Conservation (phyloP, 2,888 invertebrate species). For the Andrena chrysosceles region DNA sequence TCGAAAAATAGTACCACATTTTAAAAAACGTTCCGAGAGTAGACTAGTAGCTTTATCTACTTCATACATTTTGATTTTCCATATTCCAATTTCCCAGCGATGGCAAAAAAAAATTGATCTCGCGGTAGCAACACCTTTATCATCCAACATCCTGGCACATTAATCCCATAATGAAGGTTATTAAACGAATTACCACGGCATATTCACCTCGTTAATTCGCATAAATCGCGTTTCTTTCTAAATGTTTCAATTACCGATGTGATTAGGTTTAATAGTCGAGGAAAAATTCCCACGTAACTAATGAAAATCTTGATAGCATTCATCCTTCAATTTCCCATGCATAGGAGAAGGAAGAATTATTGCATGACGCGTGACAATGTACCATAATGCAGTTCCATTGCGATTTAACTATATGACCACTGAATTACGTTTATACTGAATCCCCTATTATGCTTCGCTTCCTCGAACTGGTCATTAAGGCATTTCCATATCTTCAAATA, state of each 20-base stretch:
- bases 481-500: slow-evolving; percentile 21
- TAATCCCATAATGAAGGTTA: not conserved
- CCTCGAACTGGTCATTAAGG: slow-evolving; percentile 12
- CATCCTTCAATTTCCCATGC: slow-evolving; percentile 13
- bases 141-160: not conserved
- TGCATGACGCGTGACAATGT: slow-evolving; percentile 41
- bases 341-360: slow-evolving; percentile 7
- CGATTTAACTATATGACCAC: slow-evolving; percentile 13
- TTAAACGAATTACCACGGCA: not conserved
- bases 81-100: not conserved
- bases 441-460: not conserved
- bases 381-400: not conserved
- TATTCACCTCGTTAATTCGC: slow-evolving; percentile 18
- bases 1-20: no score
- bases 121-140: not conserved
- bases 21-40: no score
- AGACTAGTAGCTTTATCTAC: no score
- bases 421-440: slow-evolving; percentile 13
- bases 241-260: slow-evolving; percentile 33
- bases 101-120: not conserved
- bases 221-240: slow-evolving; percentile 20
- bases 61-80: no score
- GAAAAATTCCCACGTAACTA: slow-evolving; percentile 20
- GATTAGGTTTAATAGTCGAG: slow-evolving; percentile 18
- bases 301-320: slow-evolving; percentile 25